phyloP scores from a whole-genome alignment of 2,888 invertebrate genomes.

The Cremastinae sp. region DNA sequence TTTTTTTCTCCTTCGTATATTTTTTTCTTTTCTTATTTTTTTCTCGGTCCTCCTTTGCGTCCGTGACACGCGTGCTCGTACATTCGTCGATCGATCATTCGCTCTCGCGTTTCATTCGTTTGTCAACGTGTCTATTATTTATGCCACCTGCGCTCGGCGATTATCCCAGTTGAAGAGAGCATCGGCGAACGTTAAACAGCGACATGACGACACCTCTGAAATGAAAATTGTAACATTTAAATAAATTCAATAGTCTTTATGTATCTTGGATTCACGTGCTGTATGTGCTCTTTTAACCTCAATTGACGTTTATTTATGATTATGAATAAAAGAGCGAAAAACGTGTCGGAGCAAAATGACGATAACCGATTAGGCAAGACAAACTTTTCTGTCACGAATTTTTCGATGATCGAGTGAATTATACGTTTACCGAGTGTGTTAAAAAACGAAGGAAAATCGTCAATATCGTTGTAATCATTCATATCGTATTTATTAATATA shows the following conservation, averaged over 20 bases:
- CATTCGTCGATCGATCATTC: slow-evolving; percentile 65
- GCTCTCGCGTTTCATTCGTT: slow-evolving; percentile 61
- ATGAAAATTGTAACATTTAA: slow-evolving; percentile 30
- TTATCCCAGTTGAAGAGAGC: background rate
- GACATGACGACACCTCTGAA: background rate
- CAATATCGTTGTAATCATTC: no score
- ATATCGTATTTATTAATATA: no score
- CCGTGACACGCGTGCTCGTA: slow-evolving; percentile 54
- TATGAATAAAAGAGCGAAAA: background rate
- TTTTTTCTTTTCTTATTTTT: background rate
- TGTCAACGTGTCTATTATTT: slow-evolving; percentile 67
- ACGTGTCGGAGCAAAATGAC: background rate
- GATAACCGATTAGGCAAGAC: background rate
- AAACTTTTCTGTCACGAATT: slow-evolving; percentile 22
- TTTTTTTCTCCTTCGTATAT: slow-evolving; percentile 36
- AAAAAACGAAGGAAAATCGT: no score
- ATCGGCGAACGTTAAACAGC: slow-evolving; percentile 6
- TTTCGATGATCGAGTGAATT: no score
- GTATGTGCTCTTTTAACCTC: background rate
- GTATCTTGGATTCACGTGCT: background rate
- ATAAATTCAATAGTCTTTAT: slow-evolving; percentile 29
- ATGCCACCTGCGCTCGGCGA: slow-evolving; percentile 38
- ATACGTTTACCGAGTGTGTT: no score
- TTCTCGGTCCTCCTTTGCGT: background rate
- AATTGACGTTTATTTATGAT: slow-evolving; percentile 25